These are phyloP conservation scores for Porites cylindrica DNA, from an alignment of 92 coral and sea anemone species.

Conservation along the genomic window DNA sequence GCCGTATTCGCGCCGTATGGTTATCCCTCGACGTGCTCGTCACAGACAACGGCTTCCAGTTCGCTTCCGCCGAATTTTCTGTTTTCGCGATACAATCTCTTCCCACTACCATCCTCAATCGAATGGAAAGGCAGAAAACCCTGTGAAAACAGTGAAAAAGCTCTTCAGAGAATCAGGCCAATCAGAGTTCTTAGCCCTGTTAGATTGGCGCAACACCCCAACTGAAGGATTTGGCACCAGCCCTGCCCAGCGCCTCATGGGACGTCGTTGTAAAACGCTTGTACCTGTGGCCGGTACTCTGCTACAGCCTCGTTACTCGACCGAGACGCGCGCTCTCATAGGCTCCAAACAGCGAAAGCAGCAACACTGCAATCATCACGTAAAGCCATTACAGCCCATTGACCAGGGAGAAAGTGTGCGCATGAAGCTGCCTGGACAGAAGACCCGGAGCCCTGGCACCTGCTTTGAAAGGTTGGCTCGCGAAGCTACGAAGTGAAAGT, in stretches of 20 bases:
- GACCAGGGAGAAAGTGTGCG: constrained; percentile 51
- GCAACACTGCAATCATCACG: constrained; percentile 54
- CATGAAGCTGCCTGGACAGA: constrained; percentile 64
- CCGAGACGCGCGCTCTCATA: not conserved
- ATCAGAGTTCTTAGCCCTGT: constrained; percentile 37
- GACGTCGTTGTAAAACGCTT: constrained; percentile 50
- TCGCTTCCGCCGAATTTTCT: not conserved
- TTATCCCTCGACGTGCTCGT: not conserved
- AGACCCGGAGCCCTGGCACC: constrained; percentile 51
- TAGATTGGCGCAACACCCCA: constrained; percentile 48
- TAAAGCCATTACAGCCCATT: constrained; percentile 35
- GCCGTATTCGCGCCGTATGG: not conserved
- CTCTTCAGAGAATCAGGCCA: constrained; percentile 44
- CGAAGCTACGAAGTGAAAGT: constrained; percentile 49
- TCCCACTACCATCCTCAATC: not conserved
- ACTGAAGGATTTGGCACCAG: constrained; percentile 46
- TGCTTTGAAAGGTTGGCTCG: constrained; percentile 38
- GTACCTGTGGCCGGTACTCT: constrained; percentile 38
- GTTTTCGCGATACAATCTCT: not conserved
- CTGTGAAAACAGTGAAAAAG: not conserved
- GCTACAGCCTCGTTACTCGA: not conserved
- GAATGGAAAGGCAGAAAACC: not conserved
- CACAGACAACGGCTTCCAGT: not conserved
- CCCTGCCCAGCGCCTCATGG: constrained; percentile 48
- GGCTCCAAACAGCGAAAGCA: constrained; percentile 52